These are phyloP conservation scores for Tenthredo livida DNA, from an alignment of 2,888 invertebrate genomes.

Conservation along the genomic window DNA sequence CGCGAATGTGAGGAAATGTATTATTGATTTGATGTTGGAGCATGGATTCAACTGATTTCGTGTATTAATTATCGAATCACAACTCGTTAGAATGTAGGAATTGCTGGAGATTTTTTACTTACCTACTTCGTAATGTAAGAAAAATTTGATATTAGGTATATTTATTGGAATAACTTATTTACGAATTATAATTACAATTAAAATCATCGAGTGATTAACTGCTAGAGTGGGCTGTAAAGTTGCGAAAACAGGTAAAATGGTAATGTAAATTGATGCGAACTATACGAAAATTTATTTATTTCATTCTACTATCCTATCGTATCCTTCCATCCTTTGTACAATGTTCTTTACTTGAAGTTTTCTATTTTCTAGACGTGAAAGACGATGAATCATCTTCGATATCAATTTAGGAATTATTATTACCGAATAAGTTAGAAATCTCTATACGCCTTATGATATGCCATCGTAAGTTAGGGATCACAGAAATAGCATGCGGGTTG, in stretches of 20 bases:
- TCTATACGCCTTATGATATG: too few relatives aligned
- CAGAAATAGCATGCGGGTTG: too few relatives aligned
- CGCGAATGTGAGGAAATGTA: conserved; percentile 89
- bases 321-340: neutral
- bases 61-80: neutral
- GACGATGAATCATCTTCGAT: neutral
- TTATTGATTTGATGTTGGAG: neutral
- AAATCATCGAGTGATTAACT: neutral
- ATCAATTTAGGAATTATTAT: neutral
- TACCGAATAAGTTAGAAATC: neutral
- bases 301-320: neutral
- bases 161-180: neutral
- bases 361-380: neutral
- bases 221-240: too few relatives aligned
- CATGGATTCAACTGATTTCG: neutral
- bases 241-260: neutral
- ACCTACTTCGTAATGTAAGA: too few relatives aligned
- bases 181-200: neutral
- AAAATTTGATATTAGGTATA: neutral
- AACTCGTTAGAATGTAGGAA: neutral
- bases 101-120: neutral
- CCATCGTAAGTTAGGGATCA: too few relatives aligned
- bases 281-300: neutral
- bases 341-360: neutral
- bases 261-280: neutral